Base-by-base conservation (phyloP, 2,888 invertebrate genomes). In the Ochropacha duplaris region DNA sequence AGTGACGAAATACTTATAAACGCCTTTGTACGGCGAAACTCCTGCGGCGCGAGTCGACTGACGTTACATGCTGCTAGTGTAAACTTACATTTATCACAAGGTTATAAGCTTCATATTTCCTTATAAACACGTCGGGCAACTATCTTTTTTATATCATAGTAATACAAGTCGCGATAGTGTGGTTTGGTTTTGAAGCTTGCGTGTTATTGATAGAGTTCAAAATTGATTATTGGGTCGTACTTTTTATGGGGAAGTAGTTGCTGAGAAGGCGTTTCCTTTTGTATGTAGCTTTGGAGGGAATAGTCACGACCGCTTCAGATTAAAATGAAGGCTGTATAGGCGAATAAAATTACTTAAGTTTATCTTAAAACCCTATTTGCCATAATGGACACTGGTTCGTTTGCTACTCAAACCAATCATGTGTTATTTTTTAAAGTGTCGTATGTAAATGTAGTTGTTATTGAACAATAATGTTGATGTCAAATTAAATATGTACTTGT, bases 201-300 rank as follows among this genome's bases (percentile, higher is more conserved):
- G 14, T 11, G 31, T 8, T 49, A 49, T 24, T 4, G 1, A 62
- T 79, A 81, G 65, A 74, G 77, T 69, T 74, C 55, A 73, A 66
- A 76, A 66, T 78, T 49, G 69, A 55, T 64, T 56, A 64, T 59
- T 54, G 56, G 54, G 55, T 51, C 22, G 52, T 49, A 31, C 31
- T 31, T 31, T 51, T 75, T 76, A 77, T 79, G 78, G 79, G 71
- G 81, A 82, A 83, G 83, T 78, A 19, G 71, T 75, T 71, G 70
- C 71, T 69, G 71, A 75, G 84, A 84, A 88, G 90, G 90, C 89
- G 90, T 87, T 87, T 71, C 88, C 84, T 79, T 82, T 76, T 74
- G 79, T 79, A 75, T 76, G 79, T 78, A 66, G 69, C 73, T 74
- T 71, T 63, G 67, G 59, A 69, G 73, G 71, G 79, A 69, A 76